Percentiles rank a stretch among this genome's conserved stretches.
Evolutionary conservation across 2,113 vertebrate genomes (phyloP).

Genomic region (Brachyistius frenatus): DNA sequence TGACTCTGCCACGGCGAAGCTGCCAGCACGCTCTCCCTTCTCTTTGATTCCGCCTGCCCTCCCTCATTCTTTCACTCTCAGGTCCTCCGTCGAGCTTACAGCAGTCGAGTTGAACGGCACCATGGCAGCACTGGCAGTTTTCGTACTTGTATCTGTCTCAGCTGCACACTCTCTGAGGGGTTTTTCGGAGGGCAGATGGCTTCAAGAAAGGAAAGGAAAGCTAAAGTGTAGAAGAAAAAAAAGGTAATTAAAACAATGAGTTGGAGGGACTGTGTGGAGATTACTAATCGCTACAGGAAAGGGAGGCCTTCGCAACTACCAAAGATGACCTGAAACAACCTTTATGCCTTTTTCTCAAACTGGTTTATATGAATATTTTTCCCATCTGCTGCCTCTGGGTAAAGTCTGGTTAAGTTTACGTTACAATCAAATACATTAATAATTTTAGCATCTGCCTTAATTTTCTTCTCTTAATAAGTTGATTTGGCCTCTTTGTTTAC

Average conservation of each 20-base stretch:
- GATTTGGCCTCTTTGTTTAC: too few species aligned
- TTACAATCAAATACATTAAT: too few species aligned
- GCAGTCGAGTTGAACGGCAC: slow-evolving; percentile 29
- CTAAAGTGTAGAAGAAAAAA: slow-evolving; percentile 22
- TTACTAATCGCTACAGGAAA: slow-evolving; percentile 28
- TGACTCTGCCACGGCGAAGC: slow-evolving; percentile 56
- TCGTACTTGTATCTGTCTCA: slow-evolving; percentile 50
- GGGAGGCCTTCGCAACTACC: background rate
- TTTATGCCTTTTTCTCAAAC: too few species aligned
- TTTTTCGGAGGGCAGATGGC: slow-evolving; percentile 89
- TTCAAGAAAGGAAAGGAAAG: slow-evolving; percentile 40
- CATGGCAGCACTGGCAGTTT: slow-evolving; percentile 45
- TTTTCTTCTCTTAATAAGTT: too few species aligned
- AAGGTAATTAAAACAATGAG: slow-evolving; percentile 23
- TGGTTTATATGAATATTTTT: too few species aligned
- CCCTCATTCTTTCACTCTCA: slow-evolving; percentile 29
- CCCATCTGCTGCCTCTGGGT: background rate
- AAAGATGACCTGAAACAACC: background rate
- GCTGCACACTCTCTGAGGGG: slow-evolving; percentile 13
- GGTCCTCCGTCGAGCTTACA: slow-evolving; percentile 15
- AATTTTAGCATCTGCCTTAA: too few species aligned
- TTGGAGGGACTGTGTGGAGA: slow-evolving; percentile 37
- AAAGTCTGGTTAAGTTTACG: background rate
- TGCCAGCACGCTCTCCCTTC: slow-evolving; percentile 51
- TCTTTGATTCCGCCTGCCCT: slow-evolving; percentile 44